These are phyloP conservation scores for Ellobius talpinus DNA, from an alignment of 2,113 vertebrate genomes.

Conservation along the genomic window DNA sequence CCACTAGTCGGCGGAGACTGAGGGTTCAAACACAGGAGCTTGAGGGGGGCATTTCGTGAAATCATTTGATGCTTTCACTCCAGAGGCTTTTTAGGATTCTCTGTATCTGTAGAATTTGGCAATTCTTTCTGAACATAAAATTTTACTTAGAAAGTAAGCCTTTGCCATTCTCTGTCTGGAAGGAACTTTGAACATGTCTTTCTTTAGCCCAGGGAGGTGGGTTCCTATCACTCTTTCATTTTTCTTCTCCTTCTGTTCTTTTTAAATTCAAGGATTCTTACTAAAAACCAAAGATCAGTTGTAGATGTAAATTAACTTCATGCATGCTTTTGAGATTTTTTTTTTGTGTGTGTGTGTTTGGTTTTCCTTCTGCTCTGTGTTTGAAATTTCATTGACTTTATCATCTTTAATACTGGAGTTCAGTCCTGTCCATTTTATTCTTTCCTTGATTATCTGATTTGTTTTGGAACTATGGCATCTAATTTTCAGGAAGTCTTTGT, in stretches of 20 bases:
- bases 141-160: background rate
- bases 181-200: background rate
- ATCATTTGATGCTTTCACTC: background rate
- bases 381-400: background rate
- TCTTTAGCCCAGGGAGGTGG: background rate
- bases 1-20: background rate
- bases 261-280: background rate
- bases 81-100: background rate
- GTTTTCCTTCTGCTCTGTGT: background rate
- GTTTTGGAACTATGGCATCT: background rate
- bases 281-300: background rate
- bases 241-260: background rate
- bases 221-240: background rate
- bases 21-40: background rate
- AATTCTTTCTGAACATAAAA: background rate
- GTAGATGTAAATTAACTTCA: background rate
- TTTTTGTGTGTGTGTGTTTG: background rate
- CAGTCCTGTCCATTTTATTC: background rate
- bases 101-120: background rate
- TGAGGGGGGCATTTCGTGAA: background rate
- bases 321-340: background rate
- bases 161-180: background rate
- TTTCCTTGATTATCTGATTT: background rate
- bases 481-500: background rate
- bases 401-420: background rate